Evolutionary conservation across 2,797 vertebrate species (phyloP).

Genomic region (Brachymystax lenok): DNA sequence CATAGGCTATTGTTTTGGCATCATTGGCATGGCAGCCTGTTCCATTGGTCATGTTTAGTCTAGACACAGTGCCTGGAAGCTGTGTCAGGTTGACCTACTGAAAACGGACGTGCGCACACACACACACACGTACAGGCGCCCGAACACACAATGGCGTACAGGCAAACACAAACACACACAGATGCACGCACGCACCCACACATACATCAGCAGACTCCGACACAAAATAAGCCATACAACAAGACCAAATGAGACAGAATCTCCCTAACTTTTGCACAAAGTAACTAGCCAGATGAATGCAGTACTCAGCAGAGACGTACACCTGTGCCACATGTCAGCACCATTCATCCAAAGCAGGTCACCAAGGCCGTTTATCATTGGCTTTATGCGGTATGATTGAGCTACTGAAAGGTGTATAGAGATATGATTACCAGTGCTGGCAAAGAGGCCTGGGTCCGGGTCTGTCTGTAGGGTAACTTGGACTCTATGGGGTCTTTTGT

Average conservation of each 20-base stretch:
- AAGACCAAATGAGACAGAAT: constrained; percentile 5
- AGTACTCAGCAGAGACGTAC: constrained; percentile 25
- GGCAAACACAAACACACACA: constrained; percentile 9
- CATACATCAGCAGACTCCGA: constrained; percentile 19
- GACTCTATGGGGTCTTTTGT: constrained; percentile 37
- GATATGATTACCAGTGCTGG: constrained; percentile 40
- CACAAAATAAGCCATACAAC: constrained; percentile 6
- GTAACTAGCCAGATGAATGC: background rate
- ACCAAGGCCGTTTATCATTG: background rate
- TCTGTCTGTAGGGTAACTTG: constrained; percentile 26
- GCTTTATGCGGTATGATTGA: constrained; percentile 51
- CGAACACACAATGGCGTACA: constrained; percentile 5
- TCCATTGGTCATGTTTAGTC: constrained; percentile 33
- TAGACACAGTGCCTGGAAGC: constrained; percentile 37
- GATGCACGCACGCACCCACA: background rate
- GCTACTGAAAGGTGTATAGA: constrained; percentile 42
- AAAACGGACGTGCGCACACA: constrained; percentile 5
- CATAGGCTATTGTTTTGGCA: constrained; percentile 20
- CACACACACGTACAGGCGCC: constrained; percentile 13
- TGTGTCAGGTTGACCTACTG: constrained; percentile 52
- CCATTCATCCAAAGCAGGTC: constrained; percentile 13
- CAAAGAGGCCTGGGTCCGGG: constrained; percentile 22
- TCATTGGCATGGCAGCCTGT: background rate
- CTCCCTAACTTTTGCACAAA: background rate
- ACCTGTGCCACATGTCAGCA: constrained; percentile 59